These are phyloP conservation scores for Rhinopithecus roxellana DNA, from an alignment of 2,113 vertebrate species.

Conservation along the genomic window DNA sequence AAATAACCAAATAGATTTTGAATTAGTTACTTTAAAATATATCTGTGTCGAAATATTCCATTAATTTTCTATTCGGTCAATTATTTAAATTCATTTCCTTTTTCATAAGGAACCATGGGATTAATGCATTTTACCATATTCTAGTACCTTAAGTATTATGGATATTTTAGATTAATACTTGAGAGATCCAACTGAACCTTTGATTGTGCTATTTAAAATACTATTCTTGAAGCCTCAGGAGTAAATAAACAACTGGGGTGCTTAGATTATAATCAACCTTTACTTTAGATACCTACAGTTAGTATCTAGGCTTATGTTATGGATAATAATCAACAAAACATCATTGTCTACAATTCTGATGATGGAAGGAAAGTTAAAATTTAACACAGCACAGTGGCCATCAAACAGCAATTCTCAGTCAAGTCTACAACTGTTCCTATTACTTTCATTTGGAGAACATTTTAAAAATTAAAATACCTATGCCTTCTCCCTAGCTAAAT, in stretches of 20 bases:
- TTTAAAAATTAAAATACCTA: neutral
- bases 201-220: neutral
- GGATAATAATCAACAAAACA: neutral
- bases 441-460: neutral
- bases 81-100: neutral
- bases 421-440: neutral
- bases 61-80: neutral
- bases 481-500: neutral
- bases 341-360: neutral
- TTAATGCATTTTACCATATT: neutral
- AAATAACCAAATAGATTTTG: neutral
- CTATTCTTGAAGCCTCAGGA: neutral
- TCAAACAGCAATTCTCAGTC: neutral
- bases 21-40: neutral
- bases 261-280: neutral
- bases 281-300: neutral
- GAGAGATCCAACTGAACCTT: neutral
- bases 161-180: neutral
- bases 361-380: neutral
- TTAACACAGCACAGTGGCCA: neutral
- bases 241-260: neutral
- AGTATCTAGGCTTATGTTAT: neutral
- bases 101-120: neutral
- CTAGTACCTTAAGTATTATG: neutral
- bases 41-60: neutral